Evolutionary conservation across 1,140 invertebrate species (phyloP).

Genomic region (Patella vulgata): DNA sequence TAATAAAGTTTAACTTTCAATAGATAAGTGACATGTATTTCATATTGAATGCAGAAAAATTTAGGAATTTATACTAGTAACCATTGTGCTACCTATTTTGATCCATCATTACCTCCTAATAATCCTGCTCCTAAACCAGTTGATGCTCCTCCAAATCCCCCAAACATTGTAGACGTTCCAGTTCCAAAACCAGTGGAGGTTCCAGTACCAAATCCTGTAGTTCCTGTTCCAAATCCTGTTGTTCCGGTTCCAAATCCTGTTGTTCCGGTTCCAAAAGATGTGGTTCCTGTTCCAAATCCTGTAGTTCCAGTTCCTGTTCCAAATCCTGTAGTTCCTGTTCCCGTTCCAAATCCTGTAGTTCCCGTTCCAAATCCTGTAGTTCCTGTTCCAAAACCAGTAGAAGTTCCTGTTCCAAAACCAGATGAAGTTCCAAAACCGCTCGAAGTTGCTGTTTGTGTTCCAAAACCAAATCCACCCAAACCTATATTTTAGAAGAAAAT

Average conservation of each 20-base stretch:
- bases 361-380: slow-evolving; percentile 44
- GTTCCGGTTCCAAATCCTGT: slow-evolving; percentile 10
- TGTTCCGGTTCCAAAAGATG: slow-evolving; percentile 4
- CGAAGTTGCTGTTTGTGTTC: slow-evolving; percentile 29
- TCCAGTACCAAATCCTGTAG: slow-evolving; percentile 35
- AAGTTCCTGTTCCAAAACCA: slow-evolving; percentile 14
- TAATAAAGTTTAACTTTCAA: neutral
- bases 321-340: slow-evolving; percentile 23
- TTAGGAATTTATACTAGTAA: neutral
- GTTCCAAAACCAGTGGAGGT: slow-evolving; percentile 25
- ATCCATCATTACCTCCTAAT: neutral
- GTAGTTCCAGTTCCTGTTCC: slow-evolving; percentile 21
- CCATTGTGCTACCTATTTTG: neutral
- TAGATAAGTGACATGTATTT: neutral
- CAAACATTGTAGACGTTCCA: slow-evolving; percentile 23
- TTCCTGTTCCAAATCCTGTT: slow-evolving; percentile 8
- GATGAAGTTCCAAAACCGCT: slow-evolving; percentile 20
- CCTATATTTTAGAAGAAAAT: neutral
- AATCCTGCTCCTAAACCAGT: slow-evolving; percentile 38
- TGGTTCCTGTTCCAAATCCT: slow-evolving; percentile 17
- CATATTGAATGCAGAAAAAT: too few relatives aligned
- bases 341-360: slow-evolving; percentile 42
- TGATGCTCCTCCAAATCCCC: slow-evolving; percentile 68
- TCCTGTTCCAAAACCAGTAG: slow-evolving; percentile 20
- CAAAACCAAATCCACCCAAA: slow-evolving; percentile 34